Evolutionary conservation across 1,140 invertebrate genomes (phyloP), one percentile per base, ranked within the genome.

Genomic region (Macrosteles quadrilineatus): DNA sequence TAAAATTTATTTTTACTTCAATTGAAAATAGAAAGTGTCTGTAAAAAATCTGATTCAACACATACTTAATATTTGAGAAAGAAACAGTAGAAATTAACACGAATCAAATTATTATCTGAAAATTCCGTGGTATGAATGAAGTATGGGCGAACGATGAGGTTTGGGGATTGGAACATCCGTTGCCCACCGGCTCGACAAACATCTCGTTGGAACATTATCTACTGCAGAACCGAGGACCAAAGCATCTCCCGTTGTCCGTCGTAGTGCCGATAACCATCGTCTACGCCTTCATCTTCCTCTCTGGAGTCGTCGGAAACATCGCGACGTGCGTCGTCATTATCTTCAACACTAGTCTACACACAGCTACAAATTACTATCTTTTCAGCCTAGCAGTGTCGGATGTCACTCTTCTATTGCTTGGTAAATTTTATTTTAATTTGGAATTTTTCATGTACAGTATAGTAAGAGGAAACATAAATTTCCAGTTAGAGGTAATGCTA

Each of bases 331-430:
- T 93, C 40, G 96, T 98, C 1, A 97, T 98, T 53, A 84, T 91
- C 1, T 86, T 87, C 63, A 94, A 96, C 77, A 83, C 88, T 65
- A 86, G 87, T 1, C 90, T 97, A 88, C 91, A 92, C 73, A 91
- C 90, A 0, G 89, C 92, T 0, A 94, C 92, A 0, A 98, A 98
- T 77, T 97, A 95, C 77, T 98, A 98, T 80, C 85, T 98, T 72
- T 96, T 98, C 81, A 96, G 89, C 78, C 79, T 93, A 75, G 90
- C 92, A 0, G 81, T 93, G 27, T 92, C 91, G 1, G 91, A 93
- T 79, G 77, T 94, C 9, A 85, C 87, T 36, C 84, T 92, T 71
- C 80, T 92, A n/a, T 78, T 91, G 17, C 85, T 92, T 73, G 91
- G 91, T 92, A 77, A 86, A 87, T 17, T 17, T n/a, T n/a, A n/a